A percentile compares a stretch with the other conserved stretches of the same genome.
phyloP scores from a whole-genome alignment of 2,797 vertebrate genomes.

The Carduelis carduelis region DNA sequence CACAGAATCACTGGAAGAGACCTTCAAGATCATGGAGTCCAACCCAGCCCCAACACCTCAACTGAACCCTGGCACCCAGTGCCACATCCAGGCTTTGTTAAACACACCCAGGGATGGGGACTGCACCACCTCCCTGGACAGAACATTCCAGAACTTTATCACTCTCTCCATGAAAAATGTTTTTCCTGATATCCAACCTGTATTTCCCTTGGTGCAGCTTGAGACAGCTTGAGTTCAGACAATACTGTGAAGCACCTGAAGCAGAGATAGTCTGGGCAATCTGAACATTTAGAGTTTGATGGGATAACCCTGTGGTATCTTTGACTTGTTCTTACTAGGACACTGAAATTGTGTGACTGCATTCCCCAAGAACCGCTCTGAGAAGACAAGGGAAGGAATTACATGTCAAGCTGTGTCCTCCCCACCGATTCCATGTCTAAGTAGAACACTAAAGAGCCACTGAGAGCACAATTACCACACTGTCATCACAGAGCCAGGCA shows the following conservation, averaged over 20 bases:
- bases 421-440: neutral
- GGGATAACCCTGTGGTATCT: neutral
- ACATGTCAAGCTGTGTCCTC: neutral
- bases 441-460: neutral
- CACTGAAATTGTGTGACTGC: neutral
- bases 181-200: neutral
- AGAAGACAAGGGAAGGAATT: neutral
- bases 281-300: neutral
- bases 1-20: neutral
- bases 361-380: neutral
- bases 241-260: neutral
- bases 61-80: neutral
- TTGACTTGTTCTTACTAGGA: neutral
- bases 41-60: neutral
- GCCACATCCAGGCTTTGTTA: neutral
- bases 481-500: neutral
- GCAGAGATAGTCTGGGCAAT: neutral
- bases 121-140: neutral
- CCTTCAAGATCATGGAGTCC: neutral
- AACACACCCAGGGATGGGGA: neutral
- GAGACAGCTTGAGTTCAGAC: neutral
- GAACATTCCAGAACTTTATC: neutral
- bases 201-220: neutral
- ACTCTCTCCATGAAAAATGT: too few relatives aligned
- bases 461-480: too few relatives aligned